Evolutionary conservation across 2,113 vertebrate genomes (phyloP).

Genomic region (Pelecanus crispus): DNA sequence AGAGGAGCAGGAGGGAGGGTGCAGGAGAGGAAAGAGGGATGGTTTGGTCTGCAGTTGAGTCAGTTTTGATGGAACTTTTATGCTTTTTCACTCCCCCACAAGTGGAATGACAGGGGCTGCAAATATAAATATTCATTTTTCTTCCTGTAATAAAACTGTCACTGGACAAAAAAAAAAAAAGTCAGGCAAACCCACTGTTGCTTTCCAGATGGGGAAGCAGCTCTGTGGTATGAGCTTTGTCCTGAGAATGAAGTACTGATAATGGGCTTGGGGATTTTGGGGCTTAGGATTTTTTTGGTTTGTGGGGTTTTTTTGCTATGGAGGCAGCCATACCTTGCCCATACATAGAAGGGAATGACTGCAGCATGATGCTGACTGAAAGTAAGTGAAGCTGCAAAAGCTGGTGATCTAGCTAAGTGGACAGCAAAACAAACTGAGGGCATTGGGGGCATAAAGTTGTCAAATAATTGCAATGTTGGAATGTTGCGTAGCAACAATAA

Average conservation of each 20-base stretch:
- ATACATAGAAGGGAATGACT: background rate
- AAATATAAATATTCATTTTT: conserved; percentile 27
- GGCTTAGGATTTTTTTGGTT: no score
- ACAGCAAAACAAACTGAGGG: background rate
- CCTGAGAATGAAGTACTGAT: background rate
- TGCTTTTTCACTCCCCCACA: background rate
- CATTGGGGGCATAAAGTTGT: background rate
- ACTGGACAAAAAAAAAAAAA: background rate
- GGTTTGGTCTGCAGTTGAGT: background rate
- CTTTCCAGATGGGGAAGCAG: background rate
- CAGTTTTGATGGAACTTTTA: background rate
- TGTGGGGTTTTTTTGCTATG: background rate
- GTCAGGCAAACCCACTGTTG: background rate
- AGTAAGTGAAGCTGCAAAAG: background rate
- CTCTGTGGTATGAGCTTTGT: background rate
- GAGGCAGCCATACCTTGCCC: background rate
- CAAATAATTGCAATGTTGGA: background rate
- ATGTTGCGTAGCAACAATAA: background rate
- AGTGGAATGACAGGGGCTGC: background rate
- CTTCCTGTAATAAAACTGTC: background rate
- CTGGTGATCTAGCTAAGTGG: background rate
- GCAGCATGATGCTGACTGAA: background rate
- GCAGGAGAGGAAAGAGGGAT: background rate
- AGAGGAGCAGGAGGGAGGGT: background rate
- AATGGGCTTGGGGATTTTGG: background rate